Percentiles rank a stretch among this genome's conserved stretches.
Evolutionary conservation across 2,888 invertebrate species (phyloP).

Genomic region (Chaetogeoica ovagalla): DNA sequence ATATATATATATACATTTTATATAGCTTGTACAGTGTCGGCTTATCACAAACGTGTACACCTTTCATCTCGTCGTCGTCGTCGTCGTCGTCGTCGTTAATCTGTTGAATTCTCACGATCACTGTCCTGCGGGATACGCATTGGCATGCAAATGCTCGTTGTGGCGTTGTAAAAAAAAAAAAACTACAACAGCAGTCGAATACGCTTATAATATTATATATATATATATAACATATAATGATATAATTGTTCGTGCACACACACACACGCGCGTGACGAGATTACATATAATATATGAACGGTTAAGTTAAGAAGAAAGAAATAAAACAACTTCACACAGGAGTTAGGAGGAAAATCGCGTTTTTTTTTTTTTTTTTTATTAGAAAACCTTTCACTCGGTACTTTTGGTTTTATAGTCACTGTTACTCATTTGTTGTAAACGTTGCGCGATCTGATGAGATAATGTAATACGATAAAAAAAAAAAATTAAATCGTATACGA

Average conservation of each 20-base stretch:
- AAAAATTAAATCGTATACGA: no score
- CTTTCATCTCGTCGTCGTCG: conserved; percentile 30
- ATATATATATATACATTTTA: not conserved
- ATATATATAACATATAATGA: not conserved
- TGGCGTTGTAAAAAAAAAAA: not conserved
- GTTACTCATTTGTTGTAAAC: not conserved
- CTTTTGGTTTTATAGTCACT: not conserved
- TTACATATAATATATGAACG: not conserved
- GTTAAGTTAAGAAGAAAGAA: no score
- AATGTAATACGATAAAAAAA: not conserved
- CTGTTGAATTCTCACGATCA: conserved; percentile 40
- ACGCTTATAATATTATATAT: no score
- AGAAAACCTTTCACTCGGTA: conserved; percentile 40
- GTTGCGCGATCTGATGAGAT: conserved; percentile 5
- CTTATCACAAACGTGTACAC: conserved; percentile 22
- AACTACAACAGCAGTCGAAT: no score
- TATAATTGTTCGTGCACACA: conserved; percentile 41
- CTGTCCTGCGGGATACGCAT: conserved; percentile 4
- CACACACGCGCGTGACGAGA: not conserved
- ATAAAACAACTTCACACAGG: conserved; percentile 6
- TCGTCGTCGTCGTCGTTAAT: conserved; percentile 12
- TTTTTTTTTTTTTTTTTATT: not conserved
- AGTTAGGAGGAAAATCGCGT: conserved; percentile 29
- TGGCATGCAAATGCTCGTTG: not conserved
- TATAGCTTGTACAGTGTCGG: not conserved